Evolutionary conservation across 2,888 invertebrate genomes (phyloP).

Genomic region (Ceratothoa steindachneri): DNA sequence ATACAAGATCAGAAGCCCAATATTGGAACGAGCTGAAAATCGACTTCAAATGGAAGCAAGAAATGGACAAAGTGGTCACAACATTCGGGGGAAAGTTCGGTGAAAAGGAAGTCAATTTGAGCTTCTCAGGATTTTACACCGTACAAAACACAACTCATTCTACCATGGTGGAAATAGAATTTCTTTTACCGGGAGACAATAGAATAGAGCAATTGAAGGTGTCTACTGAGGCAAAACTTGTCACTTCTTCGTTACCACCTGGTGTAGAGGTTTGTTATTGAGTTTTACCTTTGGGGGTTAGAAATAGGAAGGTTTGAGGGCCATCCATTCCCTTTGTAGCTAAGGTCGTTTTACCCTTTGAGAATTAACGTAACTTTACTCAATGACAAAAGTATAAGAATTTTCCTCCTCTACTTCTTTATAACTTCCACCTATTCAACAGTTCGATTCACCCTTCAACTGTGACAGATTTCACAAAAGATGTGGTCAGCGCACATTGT

Average conservation of each 20-base stretch:
- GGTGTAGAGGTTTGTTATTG: background rate
- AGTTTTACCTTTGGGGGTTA: no score
- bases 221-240: background rate
- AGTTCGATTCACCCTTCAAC: no score
- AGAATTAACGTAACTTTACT: no score
- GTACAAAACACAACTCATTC: background rate
- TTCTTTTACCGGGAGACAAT: background rate
- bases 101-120: background rate
- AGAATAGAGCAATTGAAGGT: background rate
- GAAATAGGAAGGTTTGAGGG: no score
- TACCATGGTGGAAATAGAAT: background rate
- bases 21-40: background rate
- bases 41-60: background rate
- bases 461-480: no score
- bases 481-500: no score
- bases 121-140: background rate
- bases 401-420: no score
- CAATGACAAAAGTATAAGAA: no score
- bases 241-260: background rate
- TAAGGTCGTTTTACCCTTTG: no score
- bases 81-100: background rate
- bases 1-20: background rate
- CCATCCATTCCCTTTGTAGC: no score
- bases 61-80: background rate
- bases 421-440: no score